Evolutionary conservation across 1,140 invertebrate genomes (phyloP).

Genomic region (Amphibalanus amphitrite): DNA sequence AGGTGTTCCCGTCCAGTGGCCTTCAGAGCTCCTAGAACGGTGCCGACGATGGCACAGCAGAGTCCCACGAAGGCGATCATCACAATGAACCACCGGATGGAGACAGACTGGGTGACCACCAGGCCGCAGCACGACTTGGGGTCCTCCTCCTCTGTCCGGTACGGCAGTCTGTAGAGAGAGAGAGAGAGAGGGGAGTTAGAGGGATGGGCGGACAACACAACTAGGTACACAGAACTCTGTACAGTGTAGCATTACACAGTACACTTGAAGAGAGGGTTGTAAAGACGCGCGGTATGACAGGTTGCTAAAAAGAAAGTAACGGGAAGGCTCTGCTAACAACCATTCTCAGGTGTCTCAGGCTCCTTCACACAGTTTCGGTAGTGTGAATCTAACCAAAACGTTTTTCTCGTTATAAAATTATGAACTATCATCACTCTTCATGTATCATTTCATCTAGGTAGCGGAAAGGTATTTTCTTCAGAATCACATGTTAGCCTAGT

Average conservation of each 20-base stretch:
- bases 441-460: too few relatives aligned
- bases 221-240: too few relatives aligned
- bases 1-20: conserved; percentile 51
- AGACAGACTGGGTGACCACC: conserved; percentile 37
- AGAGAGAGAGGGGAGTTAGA: background rate
- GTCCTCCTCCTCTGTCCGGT: conserved; percentile 26
- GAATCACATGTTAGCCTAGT: background rate
- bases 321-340: too few relatives aligned
- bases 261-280: too few relatives aligned
- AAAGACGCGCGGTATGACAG: too few relatives aligned
- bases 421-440: too few relatives aligned
- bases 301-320: too few relatives aligned
- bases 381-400: background rate
- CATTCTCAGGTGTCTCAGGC: too few relatives aligned
- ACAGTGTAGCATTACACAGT: too few relatives aligned
- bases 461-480: background rate
- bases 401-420: too few relatives aligned
- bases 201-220: too few relatives aligned
- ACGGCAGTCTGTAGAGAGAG: background rate
- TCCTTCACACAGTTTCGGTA: background rate
- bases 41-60: conserved; percentile 37
- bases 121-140: conserved; percentile 49
- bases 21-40: conserved; percentile 47
- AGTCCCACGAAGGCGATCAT: conserved; percentile 43
- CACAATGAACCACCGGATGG: conserved; percentile 47